These are phyloP conservation scores for Hippocampus comes DNA, from an alignment of 2,113 vertebrate species.

Conservation along the genomic window DNA sequence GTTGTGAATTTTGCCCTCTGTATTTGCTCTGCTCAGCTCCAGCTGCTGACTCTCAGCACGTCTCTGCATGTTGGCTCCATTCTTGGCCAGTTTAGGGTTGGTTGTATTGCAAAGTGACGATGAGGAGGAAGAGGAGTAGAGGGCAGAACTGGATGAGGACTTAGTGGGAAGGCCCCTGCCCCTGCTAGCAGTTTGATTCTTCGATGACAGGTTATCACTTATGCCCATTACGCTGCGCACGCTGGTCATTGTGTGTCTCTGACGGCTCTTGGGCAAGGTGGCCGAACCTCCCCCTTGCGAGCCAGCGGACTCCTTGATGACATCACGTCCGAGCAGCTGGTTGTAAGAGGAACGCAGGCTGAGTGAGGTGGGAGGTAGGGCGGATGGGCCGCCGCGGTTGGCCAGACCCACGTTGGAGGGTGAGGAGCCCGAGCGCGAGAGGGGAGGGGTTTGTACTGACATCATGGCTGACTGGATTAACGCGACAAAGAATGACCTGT, in stretches of 20 bases:
- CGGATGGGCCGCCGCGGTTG: conserved; percentile 73
- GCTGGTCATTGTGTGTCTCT: conserved; percentile 86
- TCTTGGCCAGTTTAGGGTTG: conserved; percentile 95
- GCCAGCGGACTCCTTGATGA: conserved; percentile 77
- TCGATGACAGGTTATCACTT: conserved; percentile 72
- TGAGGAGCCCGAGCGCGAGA: conserved; percentile 71
- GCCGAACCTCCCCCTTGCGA: conserved; percentile 78
- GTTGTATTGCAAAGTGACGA: conserved; percentile 68
- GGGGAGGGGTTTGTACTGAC: conserved; percentile 86
- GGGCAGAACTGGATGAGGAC: conserved; percentile 73
- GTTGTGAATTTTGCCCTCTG: conserved; percentile 72
- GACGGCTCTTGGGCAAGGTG: conserved; percentile 88
- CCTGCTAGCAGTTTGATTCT: conserved; percentile 70
- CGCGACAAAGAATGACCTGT: conserved; percentile 31
- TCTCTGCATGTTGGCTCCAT: conserved; percentile 94
- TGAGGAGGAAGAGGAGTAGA: conserved; percentile 61
- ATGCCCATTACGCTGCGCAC: conserved; percentile 89
- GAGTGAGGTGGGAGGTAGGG: conserved; percentile 86
- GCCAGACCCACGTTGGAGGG: conserved; percentile 75
- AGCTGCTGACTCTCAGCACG: conserved; percentile 89
- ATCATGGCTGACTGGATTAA: conserved; percentile 66
- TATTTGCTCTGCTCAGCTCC: conserved; percentile 78
- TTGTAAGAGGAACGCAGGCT: conserved; percentile 93
- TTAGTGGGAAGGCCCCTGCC: conserved; percentile 69
- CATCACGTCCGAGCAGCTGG: conserved; percentile 85